phyloP scores from a whole-genome alignment of 2,113 vertebrate species.

The Ameiurus melas region DNA sequence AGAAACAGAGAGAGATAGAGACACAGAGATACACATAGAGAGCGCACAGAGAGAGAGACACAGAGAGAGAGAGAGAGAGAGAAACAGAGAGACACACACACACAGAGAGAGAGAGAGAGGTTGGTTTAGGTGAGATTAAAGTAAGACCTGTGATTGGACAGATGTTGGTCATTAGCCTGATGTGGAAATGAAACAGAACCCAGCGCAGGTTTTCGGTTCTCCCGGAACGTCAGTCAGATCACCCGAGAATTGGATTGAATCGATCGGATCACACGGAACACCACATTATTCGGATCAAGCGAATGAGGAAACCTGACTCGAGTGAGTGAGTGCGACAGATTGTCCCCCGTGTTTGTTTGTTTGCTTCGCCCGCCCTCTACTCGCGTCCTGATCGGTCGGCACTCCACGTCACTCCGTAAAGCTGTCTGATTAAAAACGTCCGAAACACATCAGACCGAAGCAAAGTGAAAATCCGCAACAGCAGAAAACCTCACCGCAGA shows the following conservation, averaged over 20 bases:
- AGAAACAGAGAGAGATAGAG: too few relatives aligned
- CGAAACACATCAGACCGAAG: neutral
- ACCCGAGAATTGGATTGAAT: neutral
- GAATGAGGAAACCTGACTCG: too few relatives aligned
- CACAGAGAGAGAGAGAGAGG: too few relatives aligned
- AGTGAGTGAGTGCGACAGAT: too few relatives aligned
- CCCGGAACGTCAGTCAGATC: neutral
- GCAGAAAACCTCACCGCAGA: neutral
- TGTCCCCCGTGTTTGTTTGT: too few relatives aligned
- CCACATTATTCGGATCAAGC: neutral
- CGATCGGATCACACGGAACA: neutral
- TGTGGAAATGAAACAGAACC: neutral
- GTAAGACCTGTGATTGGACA: constrained; percentile 8
- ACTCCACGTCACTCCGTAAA: neutral
- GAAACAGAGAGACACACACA: too few relatives aligned
- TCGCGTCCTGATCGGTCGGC: neutral
- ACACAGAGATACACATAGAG: too few relatives aligned
- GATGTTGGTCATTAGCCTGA: neutral
- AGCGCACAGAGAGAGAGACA: too few relatives aligned
- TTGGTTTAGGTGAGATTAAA: constrained; percentile 21
- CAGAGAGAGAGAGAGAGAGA: too few relatives aligned
- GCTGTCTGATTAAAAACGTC: neutral
- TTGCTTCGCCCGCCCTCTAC: neutral
- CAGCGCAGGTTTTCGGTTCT: neutral
- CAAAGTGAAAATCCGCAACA: neutral